These are phyloP conservation scores for Corvus moneduloides DNA, from an alignment of 2,113 vertebrate species.

Conservation along the genomic window DNA sequence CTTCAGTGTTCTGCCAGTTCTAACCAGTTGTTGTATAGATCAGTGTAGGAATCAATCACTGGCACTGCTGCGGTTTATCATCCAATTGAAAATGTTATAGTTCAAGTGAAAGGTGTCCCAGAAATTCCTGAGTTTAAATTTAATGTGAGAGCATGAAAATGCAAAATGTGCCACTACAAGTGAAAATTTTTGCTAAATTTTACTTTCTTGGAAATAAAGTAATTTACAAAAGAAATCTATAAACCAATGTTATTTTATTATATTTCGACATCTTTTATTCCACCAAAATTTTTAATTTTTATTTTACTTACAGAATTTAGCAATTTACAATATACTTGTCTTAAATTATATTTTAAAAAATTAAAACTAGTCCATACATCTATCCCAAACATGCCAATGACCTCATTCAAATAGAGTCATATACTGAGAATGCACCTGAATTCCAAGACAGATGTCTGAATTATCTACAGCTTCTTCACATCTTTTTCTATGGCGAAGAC, in stretches of 20 bases:
- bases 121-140: not conserved
- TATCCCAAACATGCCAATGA: not conserved
- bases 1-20: not conserved
- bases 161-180: not conserved
- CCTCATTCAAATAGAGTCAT: not conserved
- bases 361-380: not conserved
- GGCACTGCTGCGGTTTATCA: constrained; percentile 2
- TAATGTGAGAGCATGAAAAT: not conserved
- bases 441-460: not conserved
- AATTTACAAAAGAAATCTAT: not conserved
- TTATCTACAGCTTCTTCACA: not conserved
- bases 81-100: not conserved
- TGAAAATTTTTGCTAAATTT: not conserved
- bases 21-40: not conserved
- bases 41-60: not conserved
- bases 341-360: not conserved
- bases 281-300: not conserved
- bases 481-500: not conserved
- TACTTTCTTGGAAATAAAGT: not conserved
- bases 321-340: not conserved
- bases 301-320: not conserved
- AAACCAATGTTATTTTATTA: not conserved
- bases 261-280: not conserved
- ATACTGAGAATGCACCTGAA: not conserved
- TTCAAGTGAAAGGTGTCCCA: not conserved